Conservation (phyloP, 2,797 vertebrate genomes). For the Lophius americanus region DNA sequence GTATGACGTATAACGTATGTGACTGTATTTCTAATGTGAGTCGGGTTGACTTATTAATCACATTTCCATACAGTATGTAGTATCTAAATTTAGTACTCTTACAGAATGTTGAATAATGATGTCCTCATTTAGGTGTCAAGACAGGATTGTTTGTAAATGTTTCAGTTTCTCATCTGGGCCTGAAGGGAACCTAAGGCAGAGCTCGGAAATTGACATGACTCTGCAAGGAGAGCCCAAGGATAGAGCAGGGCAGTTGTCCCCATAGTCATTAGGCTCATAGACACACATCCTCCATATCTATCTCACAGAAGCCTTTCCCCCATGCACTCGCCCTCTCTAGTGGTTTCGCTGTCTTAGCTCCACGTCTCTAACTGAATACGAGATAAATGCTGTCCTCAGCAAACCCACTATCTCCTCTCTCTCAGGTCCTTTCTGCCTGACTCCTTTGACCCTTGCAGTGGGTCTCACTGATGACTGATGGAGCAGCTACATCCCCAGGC, state of each 20-base stretch:
- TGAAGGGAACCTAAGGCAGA: constrained; percentile 43
- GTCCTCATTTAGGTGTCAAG: constrained; percentile 26
- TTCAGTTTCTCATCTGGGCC: constrained; percentile 20
- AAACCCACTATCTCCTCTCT: constrained; percentile 25
- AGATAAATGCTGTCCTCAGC: constrained; percentile 58
- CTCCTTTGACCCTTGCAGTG: constrained; percentile 40
- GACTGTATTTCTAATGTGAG: neutral
- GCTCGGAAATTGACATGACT: constrained; percentile 44
- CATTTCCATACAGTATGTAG: neutral
- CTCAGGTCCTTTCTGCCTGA: constrained; percentile 28
- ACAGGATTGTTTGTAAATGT: constrained; percentile 25
- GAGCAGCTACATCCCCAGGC: constrained; percentile 26
- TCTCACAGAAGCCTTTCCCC: constrained; percentile 36
- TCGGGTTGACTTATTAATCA: constrained; percentile 2
- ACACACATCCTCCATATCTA: constrained; percentile 23
- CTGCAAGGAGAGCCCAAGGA: constrained; percentile 69
- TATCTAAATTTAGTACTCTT: constrained; percentile 4
- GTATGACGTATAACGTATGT: too few species aligned
- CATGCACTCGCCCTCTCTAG: constrained; percentile 26
- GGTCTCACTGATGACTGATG: constrained; percentile 60
- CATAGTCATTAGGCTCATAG: constrained; percentile 62
- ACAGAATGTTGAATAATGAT: constrained; percentile 30
- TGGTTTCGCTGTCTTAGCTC: constrained; percentile 25
- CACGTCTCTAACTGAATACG: constrained; percentile 17
- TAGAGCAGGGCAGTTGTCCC: constrained; percentile 54